A percentile compares a stretch with the other conserved stretches of the same genome.
Conservation (phyloP, 2,888 invertebrate genomes). For the Thecophora atra region DNA sequence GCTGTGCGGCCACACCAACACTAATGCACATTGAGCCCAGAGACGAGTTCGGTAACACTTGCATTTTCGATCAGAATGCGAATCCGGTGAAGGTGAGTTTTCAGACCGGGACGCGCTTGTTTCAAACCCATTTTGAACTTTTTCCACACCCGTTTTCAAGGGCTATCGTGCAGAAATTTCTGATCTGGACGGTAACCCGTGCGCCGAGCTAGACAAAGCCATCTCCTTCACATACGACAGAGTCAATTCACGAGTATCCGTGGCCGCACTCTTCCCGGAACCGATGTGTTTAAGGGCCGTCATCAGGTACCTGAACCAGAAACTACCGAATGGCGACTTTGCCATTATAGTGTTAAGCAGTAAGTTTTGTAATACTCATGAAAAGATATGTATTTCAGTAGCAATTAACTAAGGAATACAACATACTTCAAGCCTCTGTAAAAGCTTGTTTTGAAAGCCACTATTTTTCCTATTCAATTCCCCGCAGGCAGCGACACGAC, state of each 20-base stretch:
- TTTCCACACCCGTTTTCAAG: conserved; percentile 63
- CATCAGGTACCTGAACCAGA: conserved; percentile 78
- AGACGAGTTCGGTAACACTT: conserved; percentile 90
- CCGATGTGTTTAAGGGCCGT: conserved; percentile 85
- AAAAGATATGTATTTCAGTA: no score
- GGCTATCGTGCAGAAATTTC: conserved; percentile 72
- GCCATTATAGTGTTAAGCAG: conserved; percentile 91
- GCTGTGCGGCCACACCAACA: conserved; percentile 80
- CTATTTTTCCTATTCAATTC: background rate
- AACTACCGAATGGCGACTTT: conserved; percentile 88
- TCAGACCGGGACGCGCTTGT: background rate
- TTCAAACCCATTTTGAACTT: background rate
- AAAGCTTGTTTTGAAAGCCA: background rate
- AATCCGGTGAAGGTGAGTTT: conserved; percentile 70
- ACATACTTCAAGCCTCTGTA: background rate
- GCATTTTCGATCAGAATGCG: conserved; percentile 71
- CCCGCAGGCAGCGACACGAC: conserved; percentile 78
- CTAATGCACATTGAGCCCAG: conserved; percentile 87
- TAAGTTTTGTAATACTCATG: no score
- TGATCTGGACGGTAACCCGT: conserved; percentile 71
- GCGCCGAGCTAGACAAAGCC: conserved; percentile 69
- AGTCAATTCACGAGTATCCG: conserved; percentile 79
- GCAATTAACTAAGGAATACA: no score
- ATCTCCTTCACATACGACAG: conserved; percentile 79
- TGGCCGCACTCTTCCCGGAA: conserved; percentile 80